Evolutionary conservation across 2,113 vertebrate genomes (phyloP).

Genomic region (Megaleporinus macrocephalus): DNA sequence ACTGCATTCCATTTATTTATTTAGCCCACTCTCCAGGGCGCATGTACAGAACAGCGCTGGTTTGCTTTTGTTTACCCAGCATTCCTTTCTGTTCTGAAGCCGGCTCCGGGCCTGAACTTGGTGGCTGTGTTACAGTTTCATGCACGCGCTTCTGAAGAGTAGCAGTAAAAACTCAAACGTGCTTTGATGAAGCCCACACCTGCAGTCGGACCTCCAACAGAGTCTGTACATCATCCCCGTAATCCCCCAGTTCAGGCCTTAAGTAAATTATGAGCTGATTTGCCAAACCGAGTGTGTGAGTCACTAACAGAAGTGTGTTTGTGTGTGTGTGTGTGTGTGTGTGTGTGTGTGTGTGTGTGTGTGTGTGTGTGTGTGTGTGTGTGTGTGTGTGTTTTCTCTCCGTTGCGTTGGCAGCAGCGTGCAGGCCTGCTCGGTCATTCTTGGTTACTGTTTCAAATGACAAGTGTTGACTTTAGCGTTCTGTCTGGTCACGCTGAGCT

Average conservation of each 20-base stretch:
- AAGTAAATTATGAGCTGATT: slow-evolving; percentile 54
- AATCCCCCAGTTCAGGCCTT: slow-evolving; percentile 49
- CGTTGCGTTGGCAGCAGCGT: background rate
- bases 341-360: background rate
- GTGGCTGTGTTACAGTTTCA: background rate
- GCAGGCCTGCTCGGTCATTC: slow-evolving; percentile 22
- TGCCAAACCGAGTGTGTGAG: slow-evolving; percentile 20
- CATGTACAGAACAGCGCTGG: too few species aligned
- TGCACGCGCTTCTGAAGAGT: background rate
- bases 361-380: background rate
- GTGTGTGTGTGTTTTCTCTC: background rate
- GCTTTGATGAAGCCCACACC: slow-evolving; percentile 14
- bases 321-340: too few species aligned
- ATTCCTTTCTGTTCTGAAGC: too few species aligned
- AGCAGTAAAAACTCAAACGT: background rate
- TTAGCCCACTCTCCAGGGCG: too few species aligned
- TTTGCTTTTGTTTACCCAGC: too few species aligned
- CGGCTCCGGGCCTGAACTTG: background rate
- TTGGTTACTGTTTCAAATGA: background rate
- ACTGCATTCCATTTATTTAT: too few species aligned
- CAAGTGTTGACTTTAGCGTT: background rate
- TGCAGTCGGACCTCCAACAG: slow-evolving; percentile 48
- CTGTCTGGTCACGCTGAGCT: slow-evolving; percentile 34
- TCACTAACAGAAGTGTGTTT: slow-evolving; percentile 9
- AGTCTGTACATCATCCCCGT: slow-evolving; percentile 36